Conservation (phyloP, 2,888 invertebrate genomes). For the Sepiola atlantica region DNA sequence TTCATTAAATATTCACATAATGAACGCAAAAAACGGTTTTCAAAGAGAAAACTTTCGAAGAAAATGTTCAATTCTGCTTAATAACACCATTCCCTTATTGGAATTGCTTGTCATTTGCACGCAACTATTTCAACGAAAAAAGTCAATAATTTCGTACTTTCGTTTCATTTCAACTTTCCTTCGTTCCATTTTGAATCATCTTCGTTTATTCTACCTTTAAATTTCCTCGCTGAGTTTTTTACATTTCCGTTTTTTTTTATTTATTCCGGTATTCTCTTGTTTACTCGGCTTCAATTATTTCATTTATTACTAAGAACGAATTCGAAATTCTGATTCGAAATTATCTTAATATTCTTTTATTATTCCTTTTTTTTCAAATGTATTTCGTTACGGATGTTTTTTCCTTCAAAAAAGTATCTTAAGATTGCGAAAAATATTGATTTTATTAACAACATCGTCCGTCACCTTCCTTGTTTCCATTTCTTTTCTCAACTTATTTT, state of each 20-base stretch:
- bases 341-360: background rate
- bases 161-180: background rate
- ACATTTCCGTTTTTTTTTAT: background rate
- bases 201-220: background rate
- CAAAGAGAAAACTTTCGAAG: no score
- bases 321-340: no score
- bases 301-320: no score
- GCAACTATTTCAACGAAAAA: background rate
- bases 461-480: no score
- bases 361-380: background rate
- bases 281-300: no score
- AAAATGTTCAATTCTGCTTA: background rate
- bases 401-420: no score
- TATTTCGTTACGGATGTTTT: background rate
- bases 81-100: background rate
- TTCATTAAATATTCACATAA: no score
- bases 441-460: no score
- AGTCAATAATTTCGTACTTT: background rate
- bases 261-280: no score
- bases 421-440: no score
- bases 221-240: background rate
- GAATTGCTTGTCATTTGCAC: slow-evolving; percentile 12
- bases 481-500: no score
- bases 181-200: background rate
- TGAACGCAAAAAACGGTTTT: no score